Base-by-base conservation (phyloP, 2,797 vertebrate species). In the Spinus olivaceus region DNA sequence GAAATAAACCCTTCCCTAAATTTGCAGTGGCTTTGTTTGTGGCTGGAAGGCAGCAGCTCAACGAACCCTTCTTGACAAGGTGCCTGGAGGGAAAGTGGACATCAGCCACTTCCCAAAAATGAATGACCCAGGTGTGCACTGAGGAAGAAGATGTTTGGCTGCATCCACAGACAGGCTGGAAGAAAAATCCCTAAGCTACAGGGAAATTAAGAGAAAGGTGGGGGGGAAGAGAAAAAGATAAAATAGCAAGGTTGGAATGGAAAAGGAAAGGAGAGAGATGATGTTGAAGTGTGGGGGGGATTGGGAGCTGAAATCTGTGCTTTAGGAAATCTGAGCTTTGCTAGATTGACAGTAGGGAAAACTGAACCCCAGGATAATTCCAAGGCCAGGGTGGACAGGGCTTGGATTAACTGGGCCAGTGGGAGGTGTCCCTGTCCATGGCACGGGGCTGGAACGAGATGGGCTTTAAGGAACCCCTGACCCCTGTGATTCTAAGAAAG, bases 201-300 rank as follows among this genome's bases (percentile, higher is more conserved):
- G 39, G 23, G 21, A 63, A 85, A 69, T 37, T 8, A 14, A 6
- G 10, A 9, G 23, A 3, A 39, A 39, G 39, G 39, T 3, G 1
- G 4, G 5, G 3, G 0, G 4, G 14, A 3, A n/a, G 51, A 50
- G 44, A 44, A 76, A 39, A 60, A 59, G 4, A 24, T 9, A 21
- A 66, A 63, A 70, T 7, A 6, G 5, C 41, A 46, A 81, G 30
- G 20, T 42, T 39, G 25, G 32, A 35, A 59, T 30, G 44, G 56
- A 59, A 77, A 61, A 64, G 20, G 15, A 18, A 60, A 27, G 28
- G 24, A 59, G 44, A 74, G 46, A 42, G 15, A 27, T 24, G 35
- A 15, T 37, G 6, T 11, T 67, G 39, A 28, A 67, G 28, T 4
- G 4, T 14, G 18, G 0, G 3, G 2, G 17, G 21, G 15, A 21